Base-by-base conservation (phyloP, 1,140 invertebrate species). In the Heliothis virescens region DNA sequence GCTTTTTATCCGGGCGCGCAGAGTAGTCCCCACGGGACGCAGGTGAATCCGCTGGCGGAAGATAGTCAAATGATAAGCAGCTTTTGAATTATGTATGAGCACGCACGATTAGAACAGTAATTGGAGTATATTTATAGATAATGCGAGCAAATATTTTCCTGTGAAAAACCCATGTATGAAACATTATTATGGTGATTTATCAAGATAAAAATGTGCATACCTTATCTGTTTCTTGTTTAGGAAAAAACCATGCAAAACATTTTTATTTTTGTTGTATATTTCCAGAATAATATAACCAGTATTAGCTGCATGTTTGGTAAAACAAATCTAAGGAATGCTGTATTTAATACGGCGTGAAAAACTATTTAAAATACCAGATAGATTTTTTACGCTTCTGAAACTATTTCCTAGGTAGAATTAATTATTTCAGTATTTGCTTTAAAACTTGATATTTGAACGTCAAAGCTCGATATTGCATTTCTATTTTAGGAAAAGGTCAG, bases 401-500 rank as follows among this genome's bases (percentile, higher is more conserved):
- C 34, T 0, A 41, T 41, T 41, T 41, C 34, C 34, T 7, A 41
- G 5, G 34, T 7, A 7, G 34, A 41, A 41, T 41, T 41, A 41
- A 48, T 12, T 5, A 48, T 48, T 48, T 48, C 41, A 67, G 29
- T n/a, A 12, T 10, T n/a, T 21, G 4, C 2, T 67, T 48, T 48
- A 3, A 7, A 16, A 57, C 18, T 57, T 57, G 18, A 18, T 18
- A 57, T 12, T 48, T 41, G 34, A 48, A 21, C 41, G 12, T 48
- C 12, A n/a, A 41, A 13, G 41, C 21, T 67, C 3, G 63, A 48
- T 21, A 67, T 67, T 67, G 63, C 41, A 10, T 67, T 21, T 21
- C 41, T 67, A 67, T 67, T 67, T 67, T 21, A 50, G 41, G 10
- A 18, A 67, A 67, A 67, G 63, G 63, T 67, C 63, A 67, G 11